Base-by-base conservation (phyloP, 2,113 vertebrate species). In the Poeciliopsis retropinna region DNA sequence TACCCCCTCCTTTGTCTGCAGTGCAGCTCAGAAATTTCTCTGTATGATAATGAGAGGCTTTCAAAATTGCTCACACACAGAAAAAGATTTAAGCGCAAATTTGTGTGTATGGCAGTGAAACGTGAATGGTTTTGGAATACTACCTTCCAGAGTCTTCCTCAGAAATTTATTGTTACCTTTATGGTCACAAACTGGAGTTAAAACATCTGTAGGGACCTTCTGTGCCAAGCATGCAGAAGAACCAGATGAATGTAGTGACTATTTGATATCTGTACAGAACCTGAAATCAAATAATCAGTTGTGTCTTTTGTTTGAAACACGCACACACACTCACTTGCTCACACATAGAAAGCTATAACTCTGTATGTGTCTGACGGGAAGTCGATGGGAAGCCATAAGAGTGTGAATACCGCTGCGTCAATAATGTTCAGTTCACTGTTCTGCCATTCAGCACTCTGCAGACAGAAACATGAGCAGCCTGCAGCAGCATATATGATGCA, bases 1-100 rank as follows among this genome's bases (percentile, higher is more conserved):
- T 41, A 37, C 82, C 51, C 39, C 66, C 67, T 64, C 63, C 67
- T 86, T 86, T 90, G 88, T 90, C 89, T 91, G 91, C 87, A 89
- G 80, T 86, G 87, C 83, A 86, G 87, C 87, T 84, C 81, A 63
- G 75, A 90, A 86, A 88, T 86, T 78, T 85, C 85, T 89, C 80
- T 87, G 73, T 83, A 87, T 90, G 82, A 88, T 89, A 91, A 91
- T 86, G 75, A 91, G 81, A 83, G 70, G 54, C 82, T 89, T 82
- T 67, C 84, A 83, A 79, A 88, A 65, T 79, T 37, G 61, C 67
- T 30, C 75, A 51, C 64, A 70, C 69, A 75, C 29, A 51, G 51
- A 63, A 67, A 32, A 54, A 74, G 19, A 60, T 63, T 57, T 64
- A 72, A 27, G 44, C 67, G 61, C 67, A 68, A 3, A 44, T 73